These are phyloP conservation scores for Coracopsis vasa DNA, from an alignment of 2,113 vertebrate species.

Conservation along the genomic window DNA sequence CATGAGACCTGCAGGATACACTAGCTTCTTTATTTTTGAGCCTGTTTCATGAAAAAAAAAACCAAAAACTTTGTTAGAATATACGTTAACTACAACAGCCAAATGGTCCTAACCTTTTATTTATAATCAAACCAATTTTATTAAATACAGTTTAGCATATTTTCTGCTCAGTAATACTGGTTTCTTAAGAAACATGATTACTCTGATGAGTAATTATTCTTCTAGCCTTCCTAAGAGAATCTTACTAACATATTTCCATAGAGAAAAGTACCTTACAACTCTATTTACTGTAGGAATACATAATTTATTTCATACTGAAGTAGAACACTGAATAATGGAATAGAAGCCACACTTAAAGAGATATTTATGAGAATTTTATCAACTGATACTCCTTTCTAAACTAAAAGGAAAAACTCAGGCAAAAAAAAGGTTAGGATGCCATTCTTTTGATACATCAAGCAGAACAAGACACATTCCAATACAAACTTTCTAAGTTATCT, in stretches of 20 bases:
- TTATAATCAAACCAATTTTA: neutral
- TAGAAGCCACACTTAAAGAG: neutral
- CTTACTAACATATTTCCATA: neutral
- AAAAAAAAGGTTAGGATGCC: neutral
- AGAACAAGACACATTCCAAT: neutral
- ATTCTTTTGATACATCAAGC: neutral
- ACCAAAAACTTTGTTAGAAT: neutral
- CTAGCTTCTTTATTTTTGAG: constrained; percentile 85
- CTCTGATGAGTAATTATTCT: neutral
- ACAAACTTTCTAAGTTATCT: neutral
- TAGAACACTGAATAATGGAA: neutral
- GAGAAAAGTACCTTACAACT: neutral
- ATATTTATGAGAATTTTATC: neutral
- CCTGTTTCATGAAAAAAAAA: constrained; percentile 73
- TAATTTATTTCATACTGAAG: neutral
- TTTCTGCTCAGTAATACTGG: neutral
- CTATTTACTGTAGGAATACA: neutral
- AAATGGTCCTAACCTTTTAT: neutral
- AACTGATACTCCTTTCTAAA: neutral
- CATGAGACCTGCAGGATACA: constrained; percentile 86
- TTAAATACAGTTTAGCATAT: neutral
- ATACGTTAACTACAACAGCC: neutral
- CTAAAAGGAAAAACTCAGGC: neutral
- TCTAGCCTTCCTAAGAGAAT: neutral
- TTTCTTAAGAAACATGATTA: neutral